Conservation (phyloP, 2,113 vertebrate species). For the Sinocyclocheilus rhinocerous region DNA sequence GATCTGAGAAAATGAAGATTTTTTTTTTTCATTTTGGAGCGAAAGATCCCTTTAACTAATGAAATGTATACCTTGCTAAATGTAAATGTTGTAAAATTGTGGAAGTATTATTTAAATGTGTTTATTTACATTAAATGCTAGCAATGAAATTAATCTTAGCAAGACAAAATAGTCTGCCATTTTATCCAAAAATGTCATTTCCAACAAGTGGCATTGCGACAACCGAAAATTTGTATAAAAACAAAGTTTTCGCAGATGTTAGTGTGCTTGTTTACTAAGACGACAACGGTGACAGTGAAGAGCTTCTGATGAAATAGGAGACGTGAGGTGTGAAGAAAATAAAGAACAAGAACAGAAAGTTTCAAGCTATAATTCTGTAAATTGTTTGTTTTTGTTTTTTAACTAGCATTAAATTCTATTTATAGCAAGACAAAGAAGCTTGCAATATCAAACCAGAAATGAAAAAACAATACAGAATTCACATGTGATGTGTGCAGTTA, state of each 20-base stretch:
- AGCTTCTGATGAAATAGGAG: not conserved
- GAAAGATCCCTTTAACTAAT: too few relatives aligned
- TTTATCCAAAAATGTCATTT: not conserved
- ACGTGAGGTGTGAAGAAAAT: not conserved
- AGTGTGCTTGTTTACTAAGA: not conserved
- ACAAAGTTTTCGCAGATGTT: not conserved
- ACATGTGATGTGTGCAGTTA: not conserved
- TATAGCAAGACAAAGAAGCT: too few relatives aligned
- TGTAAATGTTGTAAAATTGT: not conserved
- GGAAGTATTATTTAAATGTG: not conserved
- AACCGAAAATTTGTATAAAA: too few relatives aligned
- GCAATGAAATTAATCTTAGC: not conserved
- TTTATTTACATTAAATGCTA: not conserved
- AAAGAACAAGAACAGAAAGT: not conserved
- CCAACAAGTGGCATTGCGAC: too few relatives aligned
- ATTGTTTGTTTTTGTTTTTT: too few relatives aligned
- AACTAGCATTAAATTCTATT: too few relatives aligned
- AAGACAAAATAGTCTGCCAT: not conserved
- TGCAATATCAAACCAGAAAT: too few relatives aligned
- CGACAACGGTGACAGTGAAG: not conserved
- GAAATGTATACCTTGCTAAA: not conserved
- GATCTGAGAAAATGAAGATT: too few relatives aligned
- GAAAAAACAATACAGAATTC: too few relatives aligned
- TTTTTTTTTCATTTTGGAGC: too few relatives aligned
- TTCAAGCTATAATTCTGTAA: not conserved